phyloP scores from a whole-genome alignment of 1,140 invertebrate genomes.

The Eubasilissa regina region DNA sequence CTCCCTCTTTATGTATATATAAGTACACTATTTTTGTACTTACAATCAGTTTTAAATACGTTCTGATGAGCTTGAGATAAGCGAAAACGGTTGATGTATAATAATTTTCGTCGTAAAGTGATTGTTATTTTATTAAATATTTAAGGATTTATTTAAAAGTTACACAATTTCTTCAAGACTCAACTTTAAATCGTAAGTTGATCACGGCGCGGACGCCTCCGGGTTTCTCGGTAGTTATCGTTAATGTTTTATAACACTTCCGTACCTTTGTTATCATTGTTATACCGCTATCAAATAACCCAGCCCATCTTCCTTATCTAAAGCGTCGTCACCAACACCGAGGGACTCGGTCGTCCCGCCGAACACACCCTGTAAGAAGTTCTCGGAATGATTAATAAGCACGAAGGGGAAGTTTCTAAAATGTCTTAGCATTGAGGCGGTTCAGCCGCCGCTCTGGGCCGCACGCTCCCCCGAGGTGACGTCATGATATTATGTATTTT shows the following conservation, averaged over 20 bases:
- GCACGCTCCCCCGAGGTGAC: conserved; percentile 13
- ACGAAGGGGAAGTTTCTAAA: conserved; percentile 27
- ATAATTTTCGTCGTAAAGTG: too few species aligned
- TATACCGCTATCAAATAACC: conserved; percentile 26
- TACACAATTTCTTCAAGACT: too few species aligned
- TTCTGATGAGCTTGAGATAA: too few species aligned
- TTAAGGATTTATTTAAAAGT: too few species aligned
- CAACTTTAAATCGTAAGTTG: too few species aligned
- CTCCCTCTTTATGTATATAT: too few species aligned
- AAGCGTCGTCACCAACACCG: not conserved
- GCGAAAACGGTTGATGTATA: too few species aligned
- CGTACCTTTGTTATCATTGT: conserved; percentile 38
- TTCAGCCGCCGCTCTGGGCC: not conserved
- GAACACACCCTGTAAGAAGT: conserved; percentile 5
- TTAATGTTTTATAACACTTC: conserved; percentile 38
- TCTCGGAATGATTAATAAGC: conserved; percentile 38
- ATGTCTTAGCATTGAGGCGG: conserved; percentile 18
- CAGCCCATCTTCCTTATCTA: conserved; percentile 27
- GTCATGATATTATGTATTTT: conserved; percentile 50
- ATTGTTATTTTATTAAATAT: too few species aligned
- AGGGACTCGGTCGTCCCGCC: not conserved
- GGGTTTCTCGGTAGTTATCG: conserved; percentile 16
- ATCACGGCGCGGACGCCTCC: too few species aligned
- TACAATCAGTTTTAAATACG: too few species aligned
- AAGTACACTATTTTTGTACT: too few species aligned